Base-by-base conservation (phyloP, 2,888 invertebrate genomes). In the Ophion obscuratus region DNA sequence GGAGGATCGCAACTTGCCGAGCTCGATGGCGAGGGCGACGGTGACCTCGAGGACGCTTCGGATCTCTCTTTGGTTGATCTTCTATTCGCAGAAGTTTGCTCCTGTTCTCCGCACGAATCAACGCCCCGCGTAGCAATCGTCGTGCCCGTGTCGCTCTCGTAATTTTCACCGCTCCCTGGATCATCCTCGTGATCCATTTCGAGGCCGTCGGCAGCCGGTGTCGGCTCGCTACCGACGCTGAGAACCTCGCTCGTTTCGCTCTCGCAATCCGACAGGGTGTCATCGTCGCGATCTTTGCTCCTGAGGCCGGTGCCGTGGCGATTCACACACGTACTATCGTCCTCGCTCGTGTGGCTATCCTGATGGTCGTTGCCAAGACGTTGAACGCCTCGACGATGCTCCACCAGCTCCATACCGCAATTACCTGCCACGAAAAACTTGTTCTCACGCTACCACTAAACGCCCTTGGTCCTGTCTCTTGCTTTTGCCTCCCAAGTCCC, bases 171-270 rank as follows among this genome's bases (percentile, higher is more conserved):
- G 40, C 89, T 90, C 20, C 86, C 77, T 5, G 87, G 84, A 76
- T 87, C 89, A 4, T 81, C 81, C 47, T 89, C 89, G 62, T 88
- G 88, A 44, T 90, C 90, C 4, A 83, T 79, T 9, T 70, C 83
- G n/a, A 84, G 76, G 57, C 75, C 85, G 75, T 89, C 87, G 68
- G 88, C 88, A 27, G 91, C 89, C 67, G 94, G 94, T 84, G 92
- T 92, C 10, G 96, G 96, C 90, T 97, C 97, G 92, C 97, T 97
- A 7, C 97, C 97, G 87, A 97, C 97, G 89, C 97, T 97, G 53
- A 97, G 92, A 4, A 97, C 97, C 66, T 97, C 97, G 91, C 97
- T 97, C 90, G 97, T 97, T 83, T 94, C 94, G 88, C 93, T 93
- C 81, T 93, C 94, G 88, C 93, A 93, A 86, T 94, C 94, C 88